Conservation (phyloP, 2,888 invertebrate genomes). For the Pinctada fucata region DNA sequence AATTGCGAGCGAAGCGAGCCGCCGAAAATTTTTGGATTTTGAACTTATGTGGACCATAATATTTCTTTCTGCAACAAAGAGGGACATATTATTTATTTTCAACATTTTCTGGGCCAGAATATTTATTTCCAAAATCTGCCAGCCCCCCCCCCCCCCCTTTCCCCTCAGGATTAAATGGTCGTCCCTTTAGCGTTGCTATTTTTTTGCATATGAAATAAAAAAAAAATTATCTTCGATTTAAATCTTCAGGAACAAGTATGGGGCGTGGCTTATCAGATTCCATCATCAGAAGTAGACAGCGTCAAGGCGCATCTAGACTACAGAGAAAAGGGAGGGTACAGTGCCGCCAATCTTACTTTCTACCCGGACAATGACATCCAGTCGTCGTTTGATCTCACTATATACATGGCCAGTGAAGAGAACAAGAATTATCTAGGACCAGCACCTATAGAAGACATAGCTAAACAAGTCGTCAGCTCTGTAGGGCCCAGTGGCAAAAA, state of each 20-base stretch:
- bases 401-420: constrained; percentile 89
- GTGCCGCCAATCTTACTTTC: constrained; percentile 85
- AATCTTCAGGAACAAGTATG: constrained; percentile 84
- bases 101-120: no score
- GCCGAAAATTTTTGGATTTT: no score
- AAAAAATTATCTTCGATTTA: no score
- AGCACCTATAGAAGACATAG: constrained; percentile 87
- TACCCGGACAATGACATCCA: constrained; percentile 79
- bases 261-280: constrained; percentile 94
- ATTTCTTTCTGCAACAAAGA: no score
- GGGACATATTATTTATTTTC: no score
- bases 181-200: no score
- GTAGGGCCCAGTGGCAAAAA: constrained; percentile 93
- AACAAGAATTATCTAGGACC: constrained; percentile 89
- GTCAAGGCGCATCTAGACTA: constrained; percentile 91
- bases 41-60: no score
- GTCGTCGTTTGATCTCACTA: constrained; percentile 83
- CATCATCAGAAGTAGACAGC: constrained; percentile 80
- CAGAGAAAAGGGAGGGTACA: constrained; percentile 95
- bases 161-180: no score
- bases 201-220: no score
- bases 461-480: constrained; percentile 84
- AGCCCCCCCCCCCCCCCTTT: no score
- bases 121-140: no score
- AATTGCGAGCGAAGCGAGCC: no score